Evolutionary conservation across 2,113 vertebrate species (phyloP).

Genomic region (Caracal caracal): DNA sequence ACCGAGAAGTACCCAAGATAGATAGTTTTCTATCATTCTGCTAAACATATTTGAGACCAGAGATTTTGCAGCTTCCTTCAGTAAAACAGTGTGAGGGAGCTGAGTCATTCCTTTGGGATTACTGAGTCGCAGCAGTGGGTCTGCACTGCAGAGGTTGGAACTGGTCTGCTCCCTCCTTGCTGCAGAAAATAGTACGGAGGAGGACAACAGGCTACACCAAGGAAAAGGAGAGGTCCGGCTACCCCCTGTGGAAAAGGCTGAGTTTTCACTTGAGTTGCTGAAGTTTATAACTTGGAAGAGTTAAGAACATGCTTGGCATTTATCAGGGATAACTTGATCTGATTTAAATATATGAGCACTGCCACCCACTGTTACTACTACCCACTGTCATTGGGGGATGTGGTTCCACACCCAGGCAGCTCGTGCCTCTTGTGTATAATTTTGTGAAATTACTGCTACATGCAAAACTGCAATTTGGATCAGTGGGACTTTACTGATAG

Average conservation of each 20-base stretch:
- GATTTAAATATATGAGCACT: conserved; percentile 67
- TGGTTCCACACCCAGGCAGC: conserved; percentile 59
- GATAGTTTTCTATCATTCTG: conserved; percentile 22
- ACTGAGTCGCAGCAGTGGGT: conserved; percentile 24
- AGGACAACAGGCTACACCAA: not conserved
- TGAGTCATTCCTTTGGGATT: conserved; percentile 64
- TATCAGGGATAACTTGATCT: conserved; percentile 58
- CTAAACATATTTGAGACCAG: conserved; percentile 27
- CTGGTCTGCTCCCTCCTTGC: not conserved
- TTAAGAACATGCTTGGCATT: conserved; percentile 56
- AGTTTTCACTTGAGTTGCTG: not conserved
- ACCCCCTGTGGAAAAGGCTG: not conserved
- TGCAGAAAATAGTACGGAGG: conserved; percentile 47
- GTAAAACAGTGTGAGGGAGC: conserved; percentile 29
- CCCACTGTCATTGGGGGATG: conserved; percentile 58
- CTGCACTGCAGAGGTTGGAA: conserved; percentile 45
- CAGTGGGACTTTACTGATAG: conserved; percentile 14
- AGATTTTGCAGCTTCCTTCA: conserved; percentile 56
- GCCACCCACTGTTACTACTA: conserved; percentile 65
- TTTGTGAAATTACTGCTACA: conserved; percentile 37
- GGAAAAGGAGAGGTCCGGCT: not conserved
- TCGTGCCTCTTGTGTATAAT: conserved; percentile 48
- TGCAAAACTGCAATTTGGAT: conserved; percentile 56
- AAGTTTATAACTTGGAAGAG: conserved; percentile 34
- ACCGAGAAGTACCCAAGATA: not conserved